Percentiles rank a stretch among this genome's conserved stretches.
Conservation (phyloP, 2,797 vertebrate species). For the Chaetophractus vellerosus region DNA sequence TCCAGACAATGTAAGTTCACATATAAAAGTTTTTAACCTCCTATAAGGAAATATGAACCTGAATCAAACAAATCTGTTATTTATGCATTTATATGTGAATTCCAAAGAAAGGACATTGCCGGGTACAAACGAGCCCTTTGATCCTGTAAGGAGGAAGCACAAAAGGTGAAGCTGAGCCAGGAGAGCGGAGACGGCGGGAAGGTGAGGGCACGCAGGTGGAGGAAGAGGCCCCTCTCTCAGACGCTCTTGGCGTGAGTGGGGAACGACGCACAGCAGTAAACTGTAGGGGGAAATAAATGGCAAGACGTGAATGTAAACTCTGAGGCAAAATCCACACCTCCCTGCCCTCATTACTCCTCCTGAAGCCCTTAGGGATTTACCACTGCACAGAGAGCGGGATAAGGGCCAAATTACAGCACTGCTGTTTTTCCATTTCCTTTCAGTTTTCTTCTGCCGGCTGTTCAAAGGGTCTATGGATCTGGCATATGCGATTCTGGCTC, state of each 20-base stretch:
- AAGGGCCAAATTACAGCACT: fast-evolving
- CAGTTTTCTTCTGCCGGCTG: background rate
- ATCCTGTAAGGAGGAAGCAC: conserved; percentile 81
- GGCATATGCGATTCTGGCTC: background rate
- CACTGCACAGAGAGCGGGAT: background rate
- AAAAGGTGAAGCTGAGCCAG: conserved; percentile 82
- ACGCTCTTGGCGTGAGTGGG: conserved; percentile 93
- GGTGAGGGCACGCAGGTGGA: conserved; percentile 87
- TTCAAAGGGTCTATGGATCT: background rate
- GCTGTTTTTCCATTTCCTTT: background rate
- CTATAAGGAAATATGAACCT: conserved; percentile 75
- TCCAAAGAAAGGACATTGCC: conserved; percentile 81
- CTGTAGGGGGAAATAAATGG: conserved; percentile 87
- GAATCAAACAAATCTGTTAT: conserved; percentile 79
- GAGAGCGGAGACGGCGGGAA: conserved; percentile 86
- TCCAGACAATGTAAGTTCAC: background rate
- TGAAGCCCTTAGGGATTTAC: conserved; percentile 5
- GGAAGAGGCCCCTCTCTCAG: conserved; percentile 92
- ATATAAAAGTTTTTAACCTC: background rate
- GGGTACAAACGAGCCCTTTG: conserved; percentile 78
- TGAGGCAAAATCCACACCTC: background rate
- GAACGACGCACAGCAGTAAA: conserved; percentile 93
- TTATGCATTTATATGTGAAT: conserved; percentile 74
- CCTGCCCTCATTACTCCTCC: conserved; percentile 48
- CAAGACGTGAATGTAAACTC: conserved; percentile 68